Evolutionary conservation across 2,113 vertebrate species (phyloP).

Genomic region (Micromys minutus): DNA sequence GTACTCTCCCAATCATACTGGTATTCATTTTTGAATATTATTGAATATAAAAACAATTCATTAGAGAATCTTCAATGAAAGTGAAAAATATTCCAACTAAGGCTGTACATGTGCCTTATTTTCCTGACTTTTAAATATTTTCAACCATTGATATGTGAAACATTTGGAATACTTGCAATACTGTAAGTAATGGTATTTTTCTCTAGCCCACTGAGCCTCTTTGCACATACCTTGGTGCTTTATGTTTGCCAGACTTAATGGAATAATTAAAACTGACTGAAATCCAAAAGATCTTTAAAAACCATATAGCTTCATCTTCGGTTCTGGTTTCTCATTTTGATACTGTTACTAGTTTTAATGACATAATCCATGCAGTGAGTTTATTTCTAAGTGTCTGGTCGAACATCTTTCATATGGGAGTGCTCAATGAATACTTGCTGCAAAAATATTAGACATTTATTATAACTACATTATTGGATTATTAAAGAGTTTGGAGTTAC

Average conservation of each 20-base stretch:
- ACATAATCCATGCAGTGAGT: constrained; percentile 12
- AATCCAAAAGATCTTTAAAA: constrained; percentile 20
- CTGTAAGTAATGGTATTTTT: constrained; percentile 39
- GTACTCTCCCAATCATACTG: background rate
- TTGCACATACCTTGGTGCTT: constrained; percentile 27
- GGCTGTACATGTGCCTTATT: background rate
- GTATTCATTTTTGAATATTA: background rate
- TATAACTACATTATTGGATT: constrained; percentile 34
- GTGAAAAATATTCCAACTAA: constrained; percentile 35
- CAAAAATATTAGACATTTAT: constrained; percentile 43
- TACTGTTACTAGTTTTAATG: constrained; percentile 3
- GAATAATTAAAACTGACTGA: constrained; percentile 27
- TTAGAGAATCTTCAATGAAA: constrained; percentile 38
- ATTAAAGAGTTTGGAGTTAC: constrained; percentile 32
- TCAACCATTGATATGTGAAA: background rate
- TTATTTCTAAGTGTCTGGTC: constrained; percentile 46
- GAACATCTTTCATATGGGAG: constrained; percentile 11
- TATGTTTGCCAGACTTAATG: constrained; percentile 29
- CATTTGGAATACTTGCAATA: background rate
- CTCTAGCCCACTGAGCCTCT: background rate
- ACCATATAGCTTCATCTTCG: constrained; percentile 22
- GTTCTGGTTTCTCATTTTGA: constrained; percentile 41
- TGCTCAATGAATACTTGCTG: constrained; percentile 32
- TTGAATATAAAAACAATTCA: constrained; percentile 24
- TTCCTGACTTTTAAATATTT: constrained; percentile 45